Base-by-base conservation (phyloP, 2,113 vertebrate species). In the Calypte anna region DNA sequence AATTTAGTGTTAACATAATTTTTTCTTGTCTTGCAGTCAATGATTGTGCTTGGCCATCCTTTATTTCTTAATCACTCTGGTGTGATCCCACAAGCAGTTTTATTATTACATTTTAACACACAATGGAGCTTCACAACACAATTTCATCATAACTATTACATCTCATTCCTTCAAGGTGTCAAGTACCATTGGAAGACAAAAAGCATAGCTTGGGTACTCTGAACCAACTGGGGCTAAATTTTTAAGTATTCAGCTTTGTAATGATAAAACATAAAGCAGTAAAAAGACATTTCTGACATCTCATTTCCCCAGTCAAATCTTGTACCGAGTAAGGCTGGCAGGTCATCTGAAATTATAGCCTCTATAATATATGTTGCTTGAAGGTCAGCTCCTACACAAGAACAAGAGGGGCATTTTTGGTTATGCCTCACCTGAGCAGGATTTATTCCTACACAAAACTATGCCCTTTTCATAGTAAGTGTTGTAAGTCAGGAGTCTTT, bases 171-270 rank as follows among this genome's bases (percentile, higher is more conserved):
- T 58, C 28, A 61, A 63, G 36, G 33, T 48, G 7, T 38, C 21
- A 61, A 2, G 11, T 72, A 62, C 44, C 9, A 63, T 72, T 23
- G 36, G 44, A 82, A 59, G n/a, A 80, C 27, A 59, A 88, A 27
- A 10, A 62, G 9, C 43, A 91, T 30, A 28, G 7, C 1, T 23
- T 83, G 55, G 27, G 22, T 30, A 54, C 27, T 51, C 67, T 64
- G n/a, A 66, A 62, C 20, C 11, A 77, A 27, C 3, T 1, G 0
- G 0, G 17, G 11, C 10, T 61, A 73, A 57, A 27, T 8, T 46
- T 88, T 83, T 30, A 77, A 77, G 8, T 68, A 27, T 48, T 51
- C 44, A 61, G 15, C 10, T 53, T 82, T 66, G 46, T 44, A 31
- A 31, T 66, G 18, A 48, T 33, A 77, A 81, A 51, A 7, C 14